Conservation (phyloP, 2,113 vertebrate species). For the Pica pica region DNA sequence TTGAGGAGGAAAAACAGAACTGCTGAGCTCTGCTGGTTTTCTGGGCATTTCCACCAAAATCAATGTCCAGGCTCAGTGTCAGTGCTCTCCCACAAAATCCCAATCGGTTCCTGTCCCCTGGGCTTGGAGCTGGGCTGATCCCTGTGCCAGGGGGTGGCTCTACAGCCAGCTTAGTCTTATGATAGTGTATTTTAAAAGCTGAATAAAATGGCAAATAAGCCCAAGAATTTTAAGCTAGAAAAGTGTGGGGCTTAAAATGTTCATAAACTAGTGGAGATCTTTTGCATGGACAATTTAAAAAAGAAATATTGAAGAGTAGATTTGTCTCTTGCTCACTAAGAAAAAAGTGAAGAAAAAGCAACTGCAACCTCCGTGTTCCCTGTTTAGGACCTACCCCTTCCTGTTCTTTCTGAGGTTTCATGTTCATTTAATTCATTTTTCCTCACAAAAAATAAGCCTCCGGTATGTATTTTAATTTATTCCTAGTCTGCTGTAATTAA, state of each 20-base stretch:
- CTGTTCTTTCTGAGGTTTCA: not conserved
- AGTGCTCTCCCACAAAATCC: not conserved
- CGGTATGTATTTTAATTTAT: not conserved
- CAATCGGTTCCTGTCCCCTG: not conserved
- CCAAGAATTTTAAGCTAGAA: not conserved
- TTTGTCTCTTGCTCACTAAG: not conserved
- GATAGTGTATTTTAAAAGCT: not conserved
- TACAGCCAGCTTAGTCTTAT: not conserved
- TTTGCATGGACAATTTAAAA: not conserved
- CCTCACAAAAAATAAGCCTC: not conserved
- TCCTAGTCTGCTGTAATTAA: not conserved
- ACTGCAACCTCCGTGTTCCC: not conserved
- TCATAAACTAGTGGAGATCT: not conserved
- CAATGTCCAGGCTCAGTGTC: not conserved
- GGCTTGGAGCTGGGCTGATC: not conserved
- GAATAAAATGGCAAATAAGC: not conserved
- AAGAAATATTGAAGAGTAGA: not conserved
- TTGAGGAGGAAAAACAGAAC: not conserved
- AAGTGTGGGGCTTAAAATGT: not conserved
- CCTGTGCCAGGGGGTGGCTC: not conserved
- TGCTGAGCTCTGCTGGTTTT: not conserved
- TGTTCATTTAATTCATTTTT: not conserved
- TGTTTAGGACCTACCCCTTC: not conserved
- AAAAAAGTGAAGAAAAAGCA: not conserved
- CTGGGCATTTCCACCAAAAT: not conserved